Conservation (phyloP, 2,113 vertebrate species). For the Epinephelus cyanopodus region DNA sequence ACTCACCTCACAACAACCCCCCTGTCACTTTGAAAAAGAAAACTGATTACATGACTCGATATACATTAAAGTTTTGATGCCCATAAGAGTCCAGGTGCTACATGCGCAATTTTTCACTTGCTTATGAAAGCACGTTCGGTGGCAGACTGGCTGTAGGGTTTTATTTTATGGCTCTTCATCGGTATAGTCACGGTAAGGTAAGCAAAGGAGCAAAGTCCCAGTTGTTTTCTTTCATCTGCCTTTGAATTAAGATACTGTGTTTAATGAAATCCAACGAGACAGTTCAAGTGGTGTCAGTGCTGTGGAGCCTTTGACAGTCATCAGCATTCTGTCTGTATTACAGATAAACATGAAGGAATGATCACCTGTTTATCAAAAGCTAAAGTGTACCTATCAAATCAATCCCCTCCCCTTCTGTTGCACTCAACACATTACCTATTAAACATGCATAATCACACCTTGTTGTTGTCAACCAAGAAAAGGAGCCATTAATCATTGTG, state of each 20-base stretch:
- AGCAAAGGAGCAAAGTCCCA: neutral
- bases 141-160: neutral
- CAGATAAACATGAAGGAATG: neutral
- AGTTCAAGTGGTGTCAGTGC: neutral
- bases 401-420: neutral
- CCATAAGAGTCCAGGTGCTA: neutral
- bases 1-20: neutral
- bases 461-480: slow-evolving; percentile 3
- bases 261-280: neutral
- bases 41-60: slow-evolving; percentile 1
- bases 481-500: neutral
- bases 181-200: neutral
- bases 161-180: slow-evolving; percentile 2
- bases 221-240: neutral
- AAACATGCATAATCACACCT: neutral
- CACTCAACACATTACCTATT: neutral
- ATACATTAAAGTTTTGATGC: neutral
- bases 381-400: neutral
- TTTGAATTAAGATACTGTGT: neutral
- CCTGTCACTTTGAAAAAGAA: neutral
- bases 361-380: neutral
- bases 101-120: neutral
- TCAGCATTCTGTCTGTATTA: neutral
- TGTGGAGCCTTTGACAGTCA: neutral
- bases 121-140: neutral